Evolutionary conservation across 1,140 invertebrate genomes (phyloP).

Genomic region (Bombus pyrosoma): DNA sequence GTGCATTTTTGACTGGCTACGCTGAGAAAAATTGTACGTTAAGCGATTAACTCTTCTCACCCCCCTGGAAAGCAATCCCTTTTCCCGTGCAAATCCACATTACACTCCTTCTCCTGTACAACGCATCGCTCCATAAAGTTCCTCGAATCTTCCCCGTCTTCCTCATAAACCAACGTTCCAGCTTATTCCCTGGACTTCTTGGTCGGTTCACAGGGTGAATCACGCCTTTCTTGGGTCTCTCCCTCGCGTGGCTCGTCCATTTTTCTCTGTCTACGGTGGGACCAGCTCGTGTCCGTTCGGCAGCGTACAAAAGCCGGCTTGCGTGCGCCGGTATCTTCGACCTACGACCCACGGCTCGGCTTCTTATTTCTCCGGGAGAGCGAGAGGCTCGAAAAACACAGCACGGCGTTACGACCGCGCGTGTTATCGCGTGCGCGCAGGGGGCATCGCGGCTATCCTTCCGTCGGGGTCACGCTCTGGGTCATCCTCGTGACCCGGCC

Average conservation of each 20-base stretch:
- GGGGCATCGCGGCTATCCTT: slow-evolving; percentile 78
- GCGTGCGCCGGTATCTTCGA: slow-evolving; percentile 71
- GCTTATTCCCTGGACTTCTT: slow-evolving; percentile 1
- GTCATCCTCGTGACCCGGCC: slow-evolving; percentile 60
- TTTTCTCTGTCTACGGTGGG: slow-evolving; percentile 55
- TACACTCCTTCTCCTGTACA: background rate
- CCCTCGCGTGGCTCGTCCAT: slow-evolving; percentile 51
- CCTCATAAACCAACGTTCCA: background rate
- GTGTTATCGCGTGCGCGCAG: slow-evolving; percentile 76
- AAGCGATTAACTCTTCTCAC: background rate
- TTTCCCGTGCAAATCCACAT: too few species aligned
- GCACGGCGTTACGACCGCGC: slow-evolving; percentile 63
- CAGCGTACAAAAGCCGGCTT: slow-evolving; percentile 64
- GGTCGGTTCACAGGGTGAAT: background rate
- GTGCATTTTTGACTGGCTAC: too few species aligned
- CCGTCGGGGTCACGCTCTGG: slow-evolving; percentile 70
- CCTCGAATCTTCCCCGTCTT: background rate
- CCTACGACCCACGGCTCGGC: slow-evolving; percentile 61
- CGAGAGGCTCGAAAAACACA: slow-evolving; percentile 67
- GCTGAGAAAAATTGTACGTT: too few species aligned
- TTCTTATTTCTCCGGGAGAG: slow-evolving; percentile 62
- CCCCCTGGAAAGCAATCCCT: background rate
- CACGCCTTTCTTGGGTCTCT: background rate
- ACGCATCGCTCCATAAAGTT: slow-evolving; percentile 17
- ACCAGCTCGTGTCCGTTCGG: slow-evolving; percentile 55